A percentile compares a stretch with the other conserved stretches of the same genome.
Evolutionary conservation across 2,888 invertebrate species (phyloP).

Genomic region (Melanophora roralis): DNA sequence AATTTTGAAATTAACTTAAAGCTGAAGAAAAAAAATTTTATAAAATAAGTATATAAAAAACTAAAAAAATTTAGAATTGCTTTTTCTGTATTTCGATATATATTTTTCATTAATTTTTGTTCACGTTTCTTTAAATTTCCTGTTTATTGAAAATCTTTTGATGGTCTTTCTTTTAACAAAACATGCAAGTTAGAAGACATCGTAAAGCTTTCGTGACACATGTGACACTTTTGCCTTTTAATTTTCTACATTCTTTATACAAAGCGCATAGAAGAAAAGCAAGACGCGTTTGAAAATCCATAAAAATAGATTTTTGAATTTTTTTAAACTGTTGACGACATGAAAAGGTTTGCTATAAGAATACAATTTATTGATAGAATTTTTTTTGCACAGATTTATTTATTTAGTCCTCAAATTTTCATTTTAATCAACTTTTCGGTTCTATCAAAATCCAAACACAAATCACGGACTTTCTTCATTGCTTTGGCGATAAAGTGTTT

Average conservation of each 20-base stretch:
- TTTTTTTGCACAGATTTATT: conserved; percentile 1
- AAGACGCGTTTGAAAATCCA: conserved; percentile 12
- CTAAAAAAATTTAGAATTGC: too few species aligned
- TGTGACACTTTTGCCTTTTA: not conserved
- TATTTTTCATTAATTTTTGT: too few species aligned
- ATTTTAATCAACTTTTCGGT: not conserved
- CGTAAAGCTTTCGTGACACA: not conserved
- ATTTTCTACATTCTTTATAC: conserved; percentile 1
- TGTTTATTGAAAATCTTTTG: too few species aligned
- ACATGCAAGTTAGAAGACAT: too few species aligned
- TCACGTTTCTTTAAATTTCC: too few species aligned
- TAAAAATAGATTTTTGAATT: not conserved
- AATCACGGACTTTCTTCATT: not conserved
- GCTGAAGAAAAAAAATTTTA: too few species aligned
- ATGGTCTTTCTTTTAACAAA: too few species aligned
- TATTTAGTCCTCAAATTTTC: not conserved
- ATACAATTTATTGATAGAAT: conserved; percentile 19
- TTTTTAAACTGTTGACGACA: not conserved
- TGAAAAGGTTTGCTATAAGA: conserved; percentile 12
- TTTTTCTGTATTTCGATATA: too few species aligned
- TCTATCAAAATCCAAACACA: not conserved
- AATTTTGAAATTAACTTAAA: too few species aligned
- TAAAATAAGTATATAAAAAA: too few species aligned
- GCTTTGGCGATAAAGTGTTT: conserved; percentile 22
- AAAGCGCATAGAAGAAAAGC: conserved; percentile 7